Evolutionary conservation across 2,888 invertebrate genomes (phyloP).

Genomic region (Nysson spinosus): DNA sequence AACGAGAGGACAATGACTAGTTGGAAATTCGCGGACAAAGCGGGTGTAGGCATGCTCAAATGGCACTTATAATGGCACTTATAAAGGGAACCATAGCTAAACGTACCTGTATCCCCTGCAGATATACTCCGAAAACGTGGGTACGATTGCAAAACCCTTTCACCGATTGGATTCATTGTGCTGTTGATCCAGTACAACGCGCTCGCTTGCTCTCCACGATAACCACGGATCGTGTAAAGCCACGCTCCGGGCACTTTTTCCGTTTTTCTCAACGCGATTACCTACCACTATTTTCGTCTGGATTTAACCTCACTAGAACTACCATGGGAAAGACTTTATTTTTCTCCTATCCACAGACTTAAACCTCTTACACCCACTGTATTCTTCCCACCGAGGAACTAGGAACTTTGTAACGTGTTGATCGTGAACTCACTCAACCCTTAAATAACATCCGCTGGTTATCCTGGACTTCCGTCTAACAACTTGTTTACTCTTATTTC

Average conservation of each 20-base stretch:
- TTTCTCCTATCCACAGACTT: background rate
- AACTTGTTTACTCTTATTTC: too few relatives aligned
- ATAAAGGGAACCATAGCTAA: conserved; percentile 32
- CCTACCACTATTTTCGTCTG: conserved; percentile 25
- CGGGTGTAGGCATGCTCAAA: conserved; percentile 41
- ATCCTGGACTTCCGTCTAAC: background rate
- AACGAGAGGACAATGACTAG: conserved; percentile 56
- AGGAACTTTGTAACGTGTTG: too few relatives aligned
- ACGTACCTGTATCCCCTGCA: conserved; percentile 45
- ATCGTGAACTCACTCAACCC: background rate
- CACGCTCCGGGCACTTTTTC: conserved; percentile 46
- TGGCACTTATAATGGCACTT: conserved; percentile 49
- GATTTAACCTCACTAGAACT: background rate
- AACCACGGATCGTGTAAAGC: conserved; percentile 51
- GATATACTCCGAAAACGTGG: conserved; percentile 34
- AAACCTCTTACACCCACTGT: background rate
- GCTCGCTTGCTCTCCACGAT: conserved; percentile 39
- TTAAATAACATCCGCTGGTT: background rate
- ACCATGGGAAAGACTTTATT: conserved; percentile 4
- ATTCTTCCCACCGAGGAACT: background rate
- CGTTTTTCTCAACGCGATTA: conserved; percentile 26
- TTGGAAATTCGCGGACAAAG: conserved; percentile 51
- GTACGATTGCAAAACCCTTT: conserved; percentile 52
- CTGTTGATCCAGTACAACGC: conserved; percentile 45
- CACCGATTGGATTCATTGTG: conserved; percentile 42